Base-by-base conservation (phyloP, 2,888 invertebrate genomes). In the Mayetiola destructor region DNA sequence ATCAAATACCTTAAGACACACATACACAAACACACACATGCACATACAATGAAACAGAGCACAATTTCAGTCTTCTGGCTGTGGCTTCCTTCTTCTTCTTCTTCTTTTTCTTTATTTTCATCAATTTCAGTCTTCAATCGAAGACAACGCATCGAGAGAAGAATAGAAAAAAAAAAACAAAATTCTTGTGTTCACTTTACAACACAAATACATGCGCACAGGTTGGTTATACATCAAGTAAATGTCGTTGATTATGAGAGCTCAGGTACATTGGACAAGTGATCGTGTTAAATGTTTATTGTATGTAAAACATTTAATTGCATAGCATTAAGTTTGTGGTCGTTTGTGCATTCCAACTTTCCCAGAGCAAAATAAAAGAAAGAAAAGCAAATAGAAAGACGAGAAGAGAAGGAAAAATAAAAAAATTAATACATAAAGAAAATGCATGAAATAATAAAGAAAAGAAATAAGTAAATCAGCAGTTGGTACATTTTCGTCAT, bases 321-420 rank as follows among this genome's bases (percentile, higher is more conserved):
- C 48, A 48, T 27, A 48, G 48, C 48, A 48, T 48, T 48, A 48
- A 48, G 27, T 27, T 48, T 23, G 48, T 48, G 48, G 48, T 48
- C 48, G 48, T 48, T 48, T 48, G 48, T 48, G 27, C 48, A 48
- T 48, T 48, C 48, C 48, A 48, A 48, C 48, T 48, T 48, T 48
- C 48, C 48, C 48, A 27, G n/a, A n/a, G n/a, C n/a, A n/a, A n/a
- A n/a, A n/a, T n/a, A n/a, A n/a, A n/a, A n/a, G n/a, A n/a, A n/a
- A n/a, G n/a, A n/a, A n/a, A n/a, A n/a, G n/a, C n/a, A n/a, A n/a
- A n/a, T n/a, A n/a, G n/a, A n/a, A n/a, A n/a, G n/a, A n/a, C n/a
- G n/a, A n/a, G n/a, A n/a, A n/a, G n/a, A n/a, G n/a, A n/a, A n/a
- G n/a, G n/a, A n/a, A n/a, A n/a, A n/a, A n/a, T n/a, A n/a, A n/a